Evolutionary conservation across 2,113 vertebrate genomes (phyloP), one percentile per base, ranked within the genome.

Genomic region (Pyxicephalus adspersus): DNA sequence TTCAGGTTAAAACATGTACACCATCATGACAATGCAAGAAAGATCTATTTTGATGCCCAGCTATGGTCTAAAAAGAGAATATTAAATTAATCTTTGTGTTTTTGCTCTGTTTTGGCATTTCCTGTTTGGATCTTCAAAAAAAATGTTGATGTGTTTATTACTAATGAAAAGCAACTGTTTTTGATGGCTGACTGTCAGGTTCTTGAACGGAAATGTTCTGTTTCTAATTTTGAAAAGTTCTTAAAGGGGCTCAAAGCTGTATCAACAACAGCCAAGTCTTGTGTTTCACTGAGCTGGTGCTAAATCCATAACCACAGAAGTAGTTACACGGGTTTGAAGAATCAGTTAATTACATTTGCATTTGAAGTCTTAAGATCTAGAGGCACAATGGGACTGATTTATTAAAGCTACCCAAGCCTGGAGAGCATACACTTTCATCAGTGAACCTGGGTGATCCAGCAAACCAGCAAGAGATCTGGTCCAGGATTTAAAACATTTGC

Each of bases 91-190:
- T 26, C 8, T 18, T 50, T 58, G 52, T 57, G 26, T 58, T 74
- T 74, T 29, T 22, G 25, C 58, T 76, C n/a, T 29, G 8, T 60
- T 61, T 45, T 60, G 55, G 72, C 72, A 60, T 75, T 75, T 75
- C 72, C 72, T 75, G 71, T 60, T 74, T 76, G 22, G 9, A 50
- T 76, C 22, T 20, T 76, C 23, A 50, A 18, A 63, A n/a, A n/a
- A 60, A 60, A 76, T 26, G 58, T 64, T 50, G 29, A 61, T 45
- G 54, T 64, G 50, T 74, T 76, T 63, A 50, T 76, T 29, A 64
- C 73, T 63, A 76, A 76, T 76, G 73, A 64, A 45, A 50, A 76
- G 20, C 57, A 76, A 72, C 68, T 76, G 73, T 76, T 76, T 34
- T 45, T 63, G 25, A 26, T 63, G 73, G 73, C 57, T 19, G 55